Base-by-base conservation (phyloP, 2,888 invertebrate species). In the Caenorhabditis sp. region DNA sequence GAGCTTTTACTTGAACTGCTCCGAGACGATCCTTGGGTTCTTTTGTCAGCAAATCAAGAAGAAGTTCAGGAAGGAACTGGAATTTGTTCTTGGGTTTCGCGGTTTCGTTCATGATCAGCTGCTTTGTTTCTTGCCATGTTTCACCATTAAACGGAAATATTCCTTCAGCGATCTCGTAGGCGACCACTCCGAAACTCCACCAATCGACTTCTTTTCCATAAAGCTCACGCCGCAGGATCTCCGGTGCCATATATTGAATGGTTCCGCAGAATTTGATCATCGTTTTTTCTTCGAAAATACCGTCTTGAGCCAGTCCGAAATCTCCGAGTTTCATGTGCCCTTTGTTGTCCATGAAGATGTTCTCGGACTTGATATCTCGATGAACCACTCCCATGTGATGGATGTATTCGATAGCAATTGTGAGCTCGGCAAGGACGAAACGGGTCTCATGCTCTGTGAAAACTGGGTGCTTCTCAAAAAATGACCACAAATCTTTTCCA, bases 221-320 rank as follows among this genome's bases (percentile, higher is more conserved):
- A 48, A 99, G 98, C 90, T 94, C 94, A 89, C 98, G 92, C 78
- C 95, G 95, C 88, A 99, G 91, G 89, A 99, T 97, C 92, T 99
- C 99, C 53, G 99, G 98, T 71, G 98, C 98, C 97, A 96, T 96
- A 82, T 87, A 88, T 65, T 88, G 87, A 89, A 98, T 97, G 79
- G 98, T 98, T 80, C 98, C 98, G 91, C 98, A 99, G 91, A 99
- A 99, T 83, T 98, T 98, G 89, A 98, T 96, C 73, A 98, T 98
- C 61, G 96, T 94, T 84, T 87, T 86, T 50, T 90, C 90, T 65
- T 90, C 90, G 80, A 90, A 90, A 89, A 99, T 95, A 87, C 97
- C 95, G 91, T 99, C 98, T 90, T 99, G 99, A 91, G 98, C 99
- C 83, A 99, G 92, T 65, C 99, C 99, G 91, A 99, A 99, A 91